Conservation (phyloP, 2,797 vertebrate species). For the Alectoris magna region DNA sequence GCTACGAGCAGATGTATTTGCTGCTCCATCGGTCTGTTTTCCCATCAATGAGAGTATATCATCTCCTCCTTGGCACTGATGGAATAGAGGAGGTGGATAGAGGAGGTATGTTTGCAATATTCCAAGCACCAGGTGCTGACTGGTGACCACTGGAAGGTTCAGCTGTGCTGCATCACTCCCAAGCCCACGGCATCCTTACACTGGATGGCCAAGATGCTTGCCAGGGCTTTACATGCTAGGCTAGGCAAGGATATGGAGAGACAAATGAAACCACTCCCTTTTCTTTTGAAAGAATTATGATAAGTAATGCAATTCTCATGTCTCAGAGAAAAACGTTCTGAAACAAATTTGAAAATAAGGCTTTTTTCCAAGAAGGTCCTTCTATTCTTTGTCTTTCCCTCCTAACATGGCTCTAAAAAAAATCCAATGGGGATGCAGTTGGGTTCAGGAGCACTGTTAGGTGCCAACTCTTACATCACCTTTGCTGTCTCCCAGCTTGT, state of each 20-base stretch:
- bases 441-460: not conserved
- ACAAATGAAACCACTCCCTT: not conserved
- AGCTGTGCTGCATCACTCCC: not conserved
- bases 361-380: not conserved
- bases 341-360: not conserved
- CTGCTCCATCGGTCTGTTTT: not conserved
- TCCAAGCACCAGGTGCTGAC: not conserved
- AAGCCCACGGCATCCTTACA: not conserved
- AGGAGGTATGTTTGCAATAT: not conserved
- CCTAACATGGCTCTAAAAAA: not conserved
- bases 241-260: not conserved
- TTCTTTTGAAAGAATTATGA: slow-evolving; percentile 56
- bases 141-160: not conserved
- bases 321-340: not conserved
- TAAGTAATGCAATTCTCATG: slow-evolving; percentile 55
- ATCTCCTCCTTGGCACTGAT: not conserved
- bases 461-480: slow-evolving; percentile 36
- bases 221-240: not conserved
- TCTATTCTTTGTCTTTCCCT: fast-evolving
- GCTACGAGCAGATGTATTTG: not conserved
- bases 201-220: not conserved
- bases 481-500: slow-evolving; percentile 42
- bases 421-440: not conserved
- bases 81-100: not conserved
- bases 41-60: not conserved